These are phyloP conservation scores for Xestia xanthographa DNA, from an alignment of 2,888 invertebrate genomes.

Conservation along the genomic window DNA sequence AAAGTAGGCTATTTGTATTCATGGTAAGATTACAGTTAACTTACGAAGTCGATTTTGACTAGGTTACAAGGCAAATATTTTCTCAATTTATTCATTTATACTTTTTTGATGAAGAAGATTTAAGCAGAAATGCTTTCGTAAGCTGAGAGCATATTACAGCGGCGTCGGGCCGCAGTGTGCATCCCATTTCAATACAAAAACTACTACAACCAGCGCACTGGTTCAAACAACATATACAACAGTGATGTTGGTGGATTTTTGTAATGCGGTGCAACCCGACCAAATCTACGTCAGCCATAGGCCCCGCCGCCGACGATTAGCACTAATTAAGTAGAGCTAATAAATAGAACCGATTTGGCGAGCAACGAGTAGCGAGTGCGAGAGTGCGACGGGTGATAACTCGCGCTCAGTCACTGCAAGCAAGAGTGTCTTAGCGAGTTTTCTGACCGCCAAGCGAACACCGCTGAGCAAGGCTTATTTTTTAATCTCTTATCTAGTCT, in stretches of 20 bases:
- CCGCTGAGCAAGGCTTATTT: not conserved
- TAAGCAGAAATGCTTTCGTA: not conserved
- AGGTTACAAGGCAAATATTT: not conserved
- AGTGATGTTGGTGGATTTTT: not conserved
- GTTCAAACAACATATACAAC: not conserved
- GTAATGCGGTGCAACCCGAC: not conserved
- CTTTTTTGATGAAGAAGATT: not conserved
- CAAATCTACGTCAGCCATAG: not conserved
- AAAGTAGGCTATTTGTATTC: slow-evolving; percentile 15
- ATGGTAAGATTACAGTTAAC: not conserved
- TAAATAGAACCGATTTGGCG: not conserved
- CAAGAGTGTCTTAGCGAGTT: not conserved
- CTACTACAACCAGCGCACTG: not conserved
- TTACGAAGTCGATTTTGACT: not conserved
- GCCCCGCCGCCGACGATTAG: not conserved
- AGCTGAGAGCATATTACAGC: not conserved
- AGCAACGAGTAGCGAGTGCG: not conserved
- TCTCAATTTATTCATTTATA: not conserved
- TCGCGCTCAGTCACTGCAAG: not conserved
- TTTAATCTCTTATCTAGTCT: not conserved
- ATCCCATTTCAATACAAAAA: not conserved
- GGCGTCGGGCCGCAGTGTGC: not conserved
- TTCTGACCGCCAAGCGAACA: not conserved
- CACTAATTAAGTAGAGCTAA: not conserved
- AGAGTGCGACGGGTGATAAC: not conserved